A percentile compares a stretch with the other conserved stretches of the same genome.
Evolutionary conservation across 2,888 invertebrate species (phyloP).

Genomic region (Macrophya alboannulata): DNA sequence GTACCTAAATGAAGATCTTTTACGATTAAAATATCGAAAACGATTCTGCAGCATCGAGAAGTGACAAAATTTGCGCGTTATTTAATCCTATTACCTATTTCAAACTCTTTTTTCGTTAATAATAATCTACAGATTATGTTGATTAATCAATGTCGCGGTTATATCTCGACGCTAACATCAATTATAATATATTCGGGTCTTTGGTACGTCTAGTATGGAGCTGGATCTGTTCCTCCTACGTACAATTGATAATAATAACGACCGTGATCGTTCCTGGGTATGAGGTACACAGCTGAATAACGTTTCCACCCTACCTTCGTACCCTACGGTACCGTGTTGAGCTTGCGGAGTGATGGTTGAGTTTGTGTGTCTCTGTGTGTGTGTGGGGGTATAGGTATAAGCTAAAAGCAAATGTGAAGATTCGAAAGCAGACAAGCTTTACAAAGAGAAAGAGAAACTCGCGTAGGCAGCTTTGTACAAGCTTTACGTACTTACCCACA

Average conservation of each 20-base stretch:
- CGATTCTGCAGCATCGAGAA: too few species aligned
- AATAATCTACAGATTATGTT: neutral
- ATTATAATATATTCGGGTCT: neutral
- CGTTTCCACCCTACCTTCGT: neutral
- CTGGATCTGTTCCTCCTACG: neutral
- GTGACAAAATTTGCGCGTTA: neutral
- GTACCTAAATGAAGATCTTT: neutral
- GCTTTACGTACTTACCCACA: constrained; percentile 28
- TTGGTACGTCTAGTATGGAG: neutral
- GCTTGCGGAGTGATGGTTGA: neutral
- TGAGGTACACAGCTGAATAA: constrained; percentile 3
- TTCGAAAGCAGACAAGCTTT: constrained; percentile 18
- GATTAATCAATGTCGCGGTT: neutral
- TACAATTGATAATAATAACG: neutral
- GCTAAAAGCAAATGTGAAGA: constrained; percentile 26
- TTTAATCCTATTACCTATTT: neutral
- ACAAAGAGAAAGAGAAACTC: constrained; percentile 25
- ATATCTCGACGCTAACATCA: neutral
- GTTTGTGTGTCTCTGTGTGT: neutral
- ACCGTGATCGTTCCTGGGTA: neutral
- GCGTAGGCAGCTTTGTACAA: neutral
- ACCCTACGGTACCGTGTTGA: neutral
- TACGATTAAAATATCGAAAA: neutral
- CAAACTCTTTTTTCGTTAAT: neutral
- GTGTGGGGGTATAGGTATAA: neutral